phyloP scores from a whole-genome alignment of 2,113 vertebrate species.

The Bolborhynchus lineola region DNA sequence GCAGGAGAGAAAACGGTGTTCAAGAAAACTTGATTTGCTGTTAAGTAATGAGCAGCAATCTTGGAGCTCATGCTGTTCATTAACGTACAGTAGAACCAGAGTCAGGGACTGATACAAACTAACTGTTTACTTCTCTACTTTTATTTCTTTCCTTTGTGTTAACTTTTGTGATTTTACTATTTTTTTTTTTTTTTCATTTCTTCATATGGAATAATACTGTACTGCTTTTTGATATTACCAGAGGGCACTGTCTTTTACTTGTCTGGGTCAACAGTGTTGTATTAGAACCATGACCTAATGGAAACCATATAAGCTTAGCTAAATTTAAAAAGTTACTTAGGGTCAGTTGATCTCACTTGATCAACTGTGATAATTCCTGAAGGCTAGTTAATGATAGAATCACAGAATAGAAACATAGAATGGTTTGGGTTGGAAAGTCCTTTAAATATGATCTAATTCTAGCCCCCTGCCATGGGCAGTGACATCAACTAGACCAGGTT shows the following conservation, averaged over 20 bases:
- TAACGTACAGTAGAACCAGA: not conserved
- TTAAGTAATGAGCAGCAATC: not conserved
- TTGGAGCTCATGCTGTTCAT: not conserved
- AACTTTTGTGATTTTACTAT: not conserved
- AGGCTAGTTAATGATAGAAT: not conserved
- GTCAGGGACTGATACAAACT: not conserved
- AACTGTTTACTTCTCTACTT: not conserved
- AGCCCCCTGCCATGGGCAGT: not conserved
- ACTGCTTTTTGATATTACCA: not conserved
- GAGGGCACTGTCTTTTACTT: not conserved
- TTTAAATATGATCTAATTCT: not conserved
- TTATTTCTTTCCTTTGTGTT: not conserved
- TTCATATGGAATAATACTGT: not conserved
- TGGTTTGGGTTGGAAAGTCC: not conserved
- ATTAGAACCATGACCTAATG: not conserved
- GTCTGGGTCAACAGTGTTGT: not conserved
- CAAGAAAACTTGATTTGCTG: not conserved
- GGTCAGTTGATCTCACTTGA: not conserved
- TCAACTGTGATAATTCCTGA: slow-evolving; percentile 15
- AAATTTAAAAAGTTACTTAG: not conserved
- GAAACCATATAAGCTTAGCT: not conserved
- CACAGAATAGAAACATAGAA: not conserved
- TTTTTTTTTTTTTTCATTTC: not conserved
- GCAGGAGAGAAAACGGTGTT: not conserved
- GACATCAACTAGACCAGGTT: not conserved